Base-by-base conservation (phyloP, 1,140 invertebrate species). In the Drosophila teissieri region DNA sequence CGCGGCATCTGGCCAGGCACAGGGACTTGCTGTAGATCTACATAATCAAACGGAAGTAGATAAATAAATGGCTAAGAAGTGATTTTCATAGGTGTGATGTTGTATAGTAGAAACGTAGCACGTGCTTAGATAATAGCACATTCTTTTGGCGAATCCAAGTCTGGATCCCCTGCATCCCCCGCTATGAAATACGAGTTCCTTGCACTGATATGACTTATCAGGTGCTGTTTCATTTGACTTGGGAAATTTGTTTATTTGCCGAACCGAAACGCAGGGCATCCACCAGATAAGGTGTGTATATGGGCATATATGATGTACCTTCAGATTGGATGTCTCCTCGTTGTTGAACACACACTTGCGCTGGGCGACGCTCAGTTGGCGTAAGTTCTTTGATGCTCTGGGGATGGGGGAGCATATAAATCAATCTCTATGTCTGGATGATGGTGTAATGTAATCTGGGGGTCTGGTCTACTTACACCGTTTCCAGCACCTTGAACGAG, bases 341-440 rank as follows among this genome's bases (percentile, higher is more conserved):
- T 92, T 82, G 55, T 85, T 79, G 15, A 92, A 92, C 6, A 92
- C 91, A 69, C 91, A 92, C 53, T 91, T 92, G 34, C 91, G 80
- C 64, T 92, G 91, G 12, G 76, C 74, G n/a, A 89, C 68, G 15
- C 52, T 75, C 0, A 92, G 60, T 39, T 91, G 72, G 1, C 75
- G 56, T 15, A 92, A 62, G 19, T 84, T 83, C 10, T 77, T 85
- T 1, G 80, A 86, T 4, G 88, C 88, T 5, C 91, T 92, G 36
- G 4, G 14, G 65, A 48, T 44, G 8, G 17, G 14, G 2, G 5
- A 39, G 19, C n/a, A 39, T 14, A 78, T 58, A 63, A 54, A 53
- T 17, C 3, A 76, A 49, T 19, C 31, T 42, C 48, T 51, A 14
- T 51, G 12, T 48, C 67, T 46, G 34, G 64, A 7, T 34, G 8